Conservation (phyloP, 1,140 invertebrate species). For the Diorhabda carinulata region DNA sequence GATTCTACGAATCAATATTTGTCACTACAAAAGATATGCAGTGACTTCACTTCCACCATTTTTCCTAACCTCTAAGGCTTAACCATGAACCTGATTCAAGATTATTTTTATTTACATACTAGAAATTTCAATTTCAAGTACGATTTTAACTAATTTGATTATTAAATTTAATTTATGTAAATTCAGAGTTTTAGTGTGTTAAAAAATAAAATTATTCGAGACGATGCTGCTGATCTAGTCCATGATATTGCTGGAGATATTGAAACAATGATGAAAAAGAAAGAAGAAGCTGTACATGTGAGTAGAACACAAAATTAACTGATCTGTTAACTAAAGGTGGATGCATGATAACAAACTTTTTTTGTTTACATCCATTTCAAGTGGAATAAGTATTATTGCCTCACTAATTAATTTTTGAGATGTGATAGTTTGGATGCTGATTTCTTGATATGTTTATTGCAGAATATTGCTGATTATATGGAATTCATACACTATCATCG, state of each 20-base stretch:
- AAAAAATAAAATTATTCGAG: conserved; percentile 37
- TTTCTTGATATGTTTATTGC: conserved; percentile 14
- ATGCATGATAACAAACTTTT: background rate
- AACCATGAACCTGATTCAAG: too few species aligned
- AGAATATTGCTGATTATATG: conserved; percentile 41
- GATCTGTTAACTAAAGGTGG: background rate
- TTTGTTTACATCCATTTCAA: too few species aligned
- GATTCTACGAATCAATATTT: too few species aligned
- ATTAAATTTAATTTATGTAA: conserved; percentile 15
- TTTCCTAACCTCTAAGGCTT: too few species aligned
- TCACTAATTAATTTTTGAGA: too few species aligned
- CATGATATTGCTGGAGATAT: conserved; percentile 13
- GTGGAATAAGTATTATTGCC: too few species aligned
- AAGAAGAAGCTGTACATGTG: conserved; percentile 6
- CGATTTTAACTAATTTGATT: too few species aligned
- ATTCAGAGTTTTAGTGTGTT: conserved; percentile 32
- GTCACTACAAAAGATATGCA: too few species aligned
- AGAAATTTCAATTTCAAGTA: too few species aligned
- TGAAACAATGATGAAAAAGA: conserved; percentile 7
- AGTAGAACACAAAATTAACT: background rate
- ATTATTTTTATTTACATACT: too few species aligned
- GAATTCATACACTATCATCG: conserved; percentile 40
- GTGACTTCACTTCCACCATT: too few species aligned
- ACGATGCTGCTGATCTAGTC: conserved; percentile 31
- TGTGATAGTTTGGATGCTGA: too few species aligned